Base-by-base conservation (phyloP, 2,797 vertebrate genomes). In the Spatula versicolor region DNA sequence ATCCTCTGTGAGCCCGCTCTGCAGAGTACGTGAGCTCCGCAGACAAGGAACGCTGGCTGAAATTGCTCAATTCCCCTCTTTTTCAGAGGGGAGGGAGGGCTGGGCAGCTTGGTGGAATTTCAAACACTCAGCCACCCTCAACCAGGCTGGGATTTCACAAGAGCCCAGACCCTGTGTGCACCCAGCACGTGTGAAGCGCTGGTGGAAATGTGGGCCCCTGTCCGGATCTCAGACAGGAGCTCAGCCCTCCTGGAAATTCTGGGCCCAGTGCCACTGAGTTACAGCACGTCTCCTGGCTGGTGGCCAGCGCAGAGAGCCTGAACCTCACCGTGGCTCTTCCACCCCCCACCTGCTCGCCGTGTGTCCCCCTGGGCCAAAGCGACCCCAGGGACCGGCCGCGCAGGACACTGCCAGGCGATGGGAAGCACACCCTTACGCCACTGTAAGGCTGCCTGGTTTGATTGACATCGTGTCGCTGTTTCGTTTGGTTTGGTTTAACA, bases 31-130 rank as follows among this genome's bases (percentile, higher is more conserved):
- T 59, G 95, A 86, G 91, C 58, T 50, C 28, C 72, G 6, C 63
- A 28, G 46, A 16, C 67, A 10, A 9, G 8, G 55, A 81, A 39
- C 64, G 1, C 43, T 48, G 0, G n/a, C 83, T 43, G 79, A 25
- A 88, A 84, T 93, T 96, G 92, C 95, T 94, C 95, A 92, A 93
- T 91, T 84, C 77, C 39, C n/a, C 71, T 43, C 63, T 79, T 88
- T 92, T 82, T 39, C 63, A 31, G 83, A 8, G 74, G 55, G 82
- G 46, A 84, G 55, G 52, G 59, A 83, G 92, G 93, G 91, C 59
- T 3, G 14, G 78, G 95, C 87, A 71, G 59, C 39, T 10, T 0
- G 1, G 33, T 88, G 95, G 91, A 90, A 96, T 96, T 71, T 63
- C 87, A 96, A 77, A 74, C 83, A 94, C 94, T 93, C 93, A 73